phyloP scores from a whole-genome alignment of 2,113 vertebrate species.

The Ammodytes dubius region DNA sequence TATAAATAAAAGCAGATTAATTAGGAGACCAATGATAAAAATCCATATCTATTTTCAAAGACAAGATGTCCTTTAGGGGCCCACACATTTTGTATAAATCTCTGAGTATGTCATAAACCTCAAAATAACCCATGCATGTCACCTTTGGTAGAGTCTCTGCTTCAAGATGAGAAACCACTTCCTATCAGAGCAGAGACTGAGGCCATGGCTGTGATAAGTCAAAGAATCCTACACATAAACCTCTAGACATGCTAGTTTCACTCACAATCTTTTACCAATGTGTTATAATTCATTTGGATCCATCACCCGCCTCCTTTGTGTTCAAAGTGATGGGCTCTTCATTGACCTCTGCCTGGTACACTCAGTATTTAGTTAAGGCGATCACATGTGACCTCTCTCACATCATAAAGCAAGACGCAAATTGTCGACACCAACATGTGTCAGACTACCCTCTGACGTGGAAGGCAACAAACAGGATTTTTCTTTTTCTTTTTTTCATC shows the following conservation, averaged over 20 bases:
- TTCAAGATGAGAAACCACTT: conserved; percentile 89
- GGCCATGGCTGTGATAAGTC: conserved; percentile 73
- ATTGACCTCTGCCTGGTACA: background rate
- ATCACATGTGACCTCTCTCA: conserved; percentile 2
- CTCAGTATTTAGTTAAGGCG: background rate
- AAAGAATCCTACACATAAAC: conserved; percentile 33
- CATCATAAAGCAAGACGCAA: background rate
- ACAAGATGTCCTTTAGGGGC: background rate
- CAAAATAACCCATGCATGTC: conserved; percentile 76
- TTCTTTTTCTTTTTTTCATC: background rate
- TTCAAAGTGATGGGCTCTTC: background rate
- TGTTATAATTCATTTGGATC: background rate
- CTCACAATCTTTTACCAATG: background rate
- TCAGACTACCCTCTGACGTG: background rate
- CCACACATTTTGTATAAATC: conserved; percentile 60
- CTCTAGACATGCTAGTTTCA: conserved; percentile 36
- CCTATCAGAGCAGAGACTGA: conserved; percentile 78
- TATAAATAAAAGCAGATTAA: no score
- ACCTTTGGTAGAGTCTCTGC: conserved; percentile 70
- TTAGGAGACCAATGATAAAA: no score
- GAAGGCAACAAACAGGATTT: conserved; percentile 2
- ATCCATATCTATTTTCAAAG: background rate
- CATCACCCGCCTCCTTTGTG: background rate
- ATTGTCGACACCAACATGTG: background rate
- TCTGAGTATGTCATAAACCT: conserved; percentile 66